Percentiles rank a stretch among this genome's conserved stretches.
Conservation (phyloP, 2,113 vertebrate species). For the Fukomys damarensis region DNA sequence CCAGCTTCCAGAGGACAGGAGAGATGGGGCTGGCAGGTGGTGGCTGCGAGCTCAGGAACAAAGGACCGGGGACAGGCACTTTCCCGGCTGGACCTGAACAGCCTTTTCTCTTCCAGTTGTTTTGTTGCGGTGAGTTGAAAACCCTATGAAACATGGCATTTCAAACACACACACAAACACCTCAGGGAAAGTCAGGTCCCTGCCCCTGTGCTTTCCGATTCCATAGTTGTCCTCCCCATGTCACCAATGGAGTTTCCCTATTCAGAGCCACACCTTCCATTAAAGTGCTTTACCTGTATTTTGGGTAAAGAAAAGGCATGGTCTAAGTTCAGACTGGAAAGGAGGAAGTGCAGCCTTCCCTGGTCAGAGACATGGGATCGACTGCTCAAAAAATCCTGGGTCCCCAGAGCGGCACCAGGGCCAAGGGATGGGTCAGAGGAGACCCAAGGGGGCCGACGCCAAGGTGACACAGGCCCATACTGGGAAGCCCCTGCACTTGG, state of each 20-base stretch:
- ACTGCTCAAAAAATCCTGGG: not conserved
- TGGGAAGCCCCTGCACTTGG: not conserved
- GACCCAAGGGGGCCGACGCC: not conserved
- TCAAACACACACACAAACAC: not conserved
- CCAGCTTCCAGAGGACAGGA: not conserved
- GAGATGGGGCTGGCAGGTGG: not conserved
- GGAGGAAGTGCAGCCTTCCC: not conserved
- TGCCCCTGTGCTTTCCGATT: not conserved
- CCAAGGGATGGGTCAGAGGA: not conserved
- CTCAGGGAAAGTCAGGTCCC: too few species aligned
- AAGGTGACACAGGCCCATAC: not conserved
- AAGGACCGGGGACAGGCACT: fast-evolving
- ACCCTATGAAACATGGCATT: not conserved
- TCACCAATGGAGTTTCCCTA: not conserved
- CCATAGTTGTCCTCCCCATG: fast-evolving
- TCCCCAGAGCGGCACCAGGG: not conserved
- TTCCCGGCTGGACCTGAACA: fast-evolving
- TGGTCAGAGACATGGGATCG: fast-evolving
- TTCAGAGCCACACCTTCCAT: not conserved
- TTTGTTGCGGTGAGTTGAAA: not conserved
- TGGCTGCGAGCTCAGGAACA: fast-evolving
- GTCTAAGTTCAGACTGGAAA: not conserved
- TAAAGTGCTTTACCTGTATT: not conserved
- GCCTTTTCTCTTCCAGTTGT: not conserved
- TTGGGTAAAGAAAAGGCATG: not conserved